Evolutionary conservation across 2,797 vertebrate genomes (phyloP).

Genomic region (Betta splendens): DNA sequence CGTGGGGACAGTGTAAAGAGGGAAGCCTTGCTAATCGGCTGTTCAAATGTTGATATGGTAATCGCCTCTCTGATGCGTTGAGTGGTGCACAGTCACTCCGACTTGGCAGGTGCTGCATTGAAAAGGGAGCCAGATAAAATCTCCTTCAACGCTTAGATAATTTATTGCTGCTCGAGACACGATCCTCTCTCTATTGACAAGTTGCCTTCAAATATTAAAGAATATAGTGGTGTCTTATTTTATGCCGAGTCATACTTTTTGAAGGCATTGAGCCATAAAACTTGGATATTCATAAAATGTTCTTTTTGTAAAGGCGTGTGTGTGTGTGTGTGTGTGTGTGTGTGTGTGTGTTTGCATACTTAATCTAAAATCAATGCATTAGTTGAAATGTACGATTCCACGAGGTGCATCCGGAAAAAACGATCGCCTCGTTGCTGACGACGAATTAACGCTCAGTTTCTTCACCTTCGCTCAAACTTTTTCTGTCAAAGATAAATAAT

Average conservation of each 20-base stretch:
- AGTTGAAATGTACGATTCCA: constrained; percentile 36
- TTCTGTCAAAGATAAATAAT: constrained; percentile 39
- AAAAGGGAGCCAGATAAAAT: constrained; percentile 34
- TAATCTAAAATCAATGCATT: too few species aligned
- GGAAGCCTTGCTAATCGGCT: constrained; percentile 47
- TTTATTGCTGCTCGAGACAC: constrained; percentile 46
- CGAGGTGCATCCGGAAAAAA: constrained; percentile 42
- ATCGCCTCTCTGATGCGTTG: constrained; percentile 62
- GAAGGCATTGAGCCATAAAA: constrained; percentile 30
- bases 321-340: constrained; percentile 3
- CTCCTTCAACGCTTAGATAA: constrained; percentile 36
- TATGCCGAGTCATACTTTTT: constrained; percentile 34
- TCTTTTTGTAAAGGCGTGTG: constrained; percentile 15
- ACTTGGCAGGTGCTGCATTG: constrained; percentile 34
- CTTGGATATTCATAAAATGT: constrained; percentile 31
- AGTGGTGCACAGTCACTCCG: constrained; percentile 53
- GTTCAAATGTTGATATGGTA: constrained; percentile 69
- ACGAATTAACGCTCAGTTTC: constrained; percentile 42
- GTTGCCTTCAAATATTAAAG: constrained; percentile 51
- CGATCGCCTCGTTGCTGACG: constrained; percentile 51
- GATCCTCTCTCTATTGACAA: constrained; percentile 35
- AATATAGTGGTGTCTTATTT: constrained; percentile 36
- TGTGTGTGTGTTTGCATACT: constrained; percentile 3
- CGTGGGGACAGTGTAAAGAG: constrained; percentile 45
- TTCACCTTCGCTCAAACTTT: constrained; percentile 34